A percentile compares a stretch with the other conserved stretches of the same genome.
Conservation (phyloP, 1,140 invertebrate species). For the Ooceraea biroi region DNA sequence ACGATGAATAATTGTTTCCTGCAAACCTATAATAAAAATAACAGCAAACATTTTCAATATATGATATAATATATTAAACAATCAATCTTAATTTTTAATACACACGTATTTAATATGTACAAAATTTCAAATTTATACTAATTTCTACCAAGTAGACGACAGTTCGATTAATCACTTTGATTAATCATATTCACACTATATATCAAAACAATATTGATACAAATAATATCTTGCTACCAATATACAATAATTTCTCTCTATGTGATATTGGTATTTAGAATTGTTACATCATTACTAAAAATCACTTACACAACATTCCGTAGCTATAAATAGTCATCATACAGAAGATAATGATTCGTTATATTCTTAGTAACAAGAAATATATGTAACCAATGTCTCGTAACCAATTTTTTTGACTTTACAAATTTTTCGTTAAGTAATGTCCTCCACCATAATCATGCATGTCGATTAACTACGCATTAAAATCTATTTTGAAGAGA, state of each 20-base stretch:
- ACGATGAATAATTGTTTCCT: background rate
- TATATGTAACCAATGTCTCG: background rate
- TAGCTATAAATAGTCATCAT: background rate
- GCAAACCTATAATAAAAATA: background rate
- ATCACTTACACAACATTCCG: too few relatives aligned
- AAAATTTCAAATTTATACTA: too few relatives aligned
- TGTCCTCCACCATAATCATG: background rate
- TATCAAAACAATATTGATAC: too few relatives aligned
- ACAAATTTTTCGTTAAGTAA: background rate
- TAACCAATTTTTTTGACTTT: background rate
- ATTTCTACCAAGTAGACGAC: too few relatives aligned
- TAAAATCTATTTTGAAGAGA: background rate
- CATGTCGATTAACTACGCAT: background rate
- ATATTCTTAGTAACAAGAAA: slow-evolving; percentile 3
- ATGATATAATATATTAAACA: background rate
- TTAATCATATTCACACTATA: too few relatives aligned
- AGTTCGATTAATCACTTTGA: too few relatives aligned
- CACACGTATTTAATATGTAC: too few relatives aligned
- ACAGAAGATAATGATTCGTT: background rate
- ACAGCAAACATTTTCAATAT: background rate
- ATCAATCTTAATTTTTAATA: background rate
- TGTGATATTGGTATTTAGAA: too few relatives aligned
- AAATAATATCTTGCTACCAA: too few relatives aligned
- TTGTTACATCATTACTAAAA: too few relatives aligned
- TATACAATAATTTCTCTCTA: too few relatives aligned